A percentile compares a stretch with the other conserved stretches of the same genome.
Evolutionary conservation across 2,113 vertebrate species (phyloP).

Genomic region (Lycaon pictus): DNA sequence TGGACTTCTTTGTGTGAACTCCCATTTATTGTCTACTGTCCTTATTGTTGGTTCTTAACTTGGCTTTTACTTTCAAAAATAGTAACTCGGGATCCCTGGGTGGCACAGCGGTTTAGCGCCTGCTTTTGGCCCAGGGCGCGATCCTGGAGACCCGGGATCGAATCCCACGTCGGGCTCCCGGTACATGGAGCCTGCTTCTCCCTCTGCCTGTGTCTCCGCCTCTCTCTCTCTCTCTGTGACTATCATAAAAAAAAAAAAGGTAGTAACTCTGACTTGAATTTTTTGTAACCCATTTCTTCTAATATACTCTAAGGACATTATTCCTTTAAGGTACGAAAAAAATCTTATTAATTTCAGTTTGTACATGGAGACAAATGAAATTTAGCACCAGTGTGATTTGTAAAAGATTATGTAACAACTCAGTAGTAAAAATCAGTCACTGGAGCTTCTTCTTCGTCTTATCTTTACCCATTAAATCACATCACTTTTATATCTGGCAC

Average conservation of each 20-base stretch:
- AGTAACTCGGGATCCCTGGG: neutral
- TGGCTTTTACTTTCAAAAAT: slow-evolving; percentile 39
- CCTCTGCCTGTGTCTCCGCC: too few species aligned
- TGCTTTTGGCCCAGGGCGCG: too few species aligned
- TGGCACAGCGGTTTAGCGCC: too few species aligned
- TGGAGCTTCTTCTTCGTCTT: slow-evolving; percentile 13
- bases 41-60: slow-evolving; percentile 26
- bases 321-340: slow-evolving; percentile 24
- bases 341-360: slow-evolving; percentile 27
- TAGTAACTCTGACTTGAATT: slow-evolving; percentile 13
- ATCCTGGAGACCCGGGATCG: too few species aligned
- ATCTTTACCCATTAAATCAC: slow-evolving; percentile 43
- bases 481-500: neutral
- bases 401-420: slow-evolving; percentile 28
- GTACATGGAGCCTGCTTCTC: too few species aligned
- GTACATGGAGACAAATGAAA: slow-evolving; percentile 40
- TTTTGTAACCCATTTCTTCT: slow-evolving; percentile 49
- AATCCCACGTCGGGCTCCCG: too few species aligned
- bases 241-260: neutral
- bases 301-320: neutral
- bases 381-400: slow-evolving; percentile 24
- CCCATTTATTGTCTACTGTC: neutral
- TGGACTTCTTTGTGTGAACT: neutral
- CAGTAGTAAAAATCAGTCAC: neutral
- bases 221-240: too few species aligned